Evolutionary conservation across 2,888 invertebrate species (phyloP), one percentile per base, ranked within the genome.

Genomic region (Conchocele bisecta): DNA sequence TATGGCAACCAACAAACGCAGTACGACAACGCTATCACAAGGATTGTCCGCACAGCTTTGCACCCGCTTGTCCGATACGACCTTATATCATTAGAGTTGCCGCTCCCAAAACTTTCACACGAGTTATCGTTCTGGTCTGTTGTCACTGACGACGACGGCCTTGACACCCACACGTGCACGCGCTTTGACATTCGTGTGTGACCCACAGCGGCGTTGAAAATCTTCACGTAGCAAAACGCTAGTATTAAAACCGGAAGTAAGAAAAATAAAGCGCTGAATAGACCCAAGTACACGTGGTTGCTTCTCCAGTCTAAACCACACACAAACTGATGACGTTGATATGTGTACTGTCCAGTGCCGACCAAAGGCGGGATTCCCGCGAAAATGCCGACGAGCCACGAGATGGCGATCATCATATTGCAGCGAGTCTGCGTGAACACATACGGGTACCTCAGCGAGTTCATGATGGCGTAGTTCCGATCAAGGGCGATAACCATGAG

Each of bases 401-500:
- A 68, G 1, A 68, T 28, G 0, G 66, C 72, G 4, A 82, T 81
- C 9, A 81, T 42, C 9, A 73, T 48, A 42, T 78, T 70, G 35
- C 82, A 81, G 7, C 81, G 67, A 3, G 67, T 48, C 50, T 81
- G 83, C 13, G 83, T 83, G 51, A 83, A 86, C 13, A 86, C 76
- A 60, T 78, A 79, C 15, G 82, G 83, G 59, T 86, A 86, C 29
- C 84, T 68, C 1, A 86, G 72, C 0, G 84, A 83, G 63, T 83
- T 81, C 65, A 81, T 79, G 31, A 86, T 86, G 51, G 86, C 83
- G 71, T 83, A 86, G 67, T 84, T 81, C 22, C 84, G 70, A 66
- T 86, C 86, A 22, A 86, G 59, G 28, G 86, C 81, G 42, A 86
- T 83, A 13, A 75, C 68, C 33, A 83, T 69, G 3, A 86, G 68